Evolutionary conservation across 2,113 vertebrate genomes (phyloP).

Genomic region (Rhagologus leucostigma): DNA sequence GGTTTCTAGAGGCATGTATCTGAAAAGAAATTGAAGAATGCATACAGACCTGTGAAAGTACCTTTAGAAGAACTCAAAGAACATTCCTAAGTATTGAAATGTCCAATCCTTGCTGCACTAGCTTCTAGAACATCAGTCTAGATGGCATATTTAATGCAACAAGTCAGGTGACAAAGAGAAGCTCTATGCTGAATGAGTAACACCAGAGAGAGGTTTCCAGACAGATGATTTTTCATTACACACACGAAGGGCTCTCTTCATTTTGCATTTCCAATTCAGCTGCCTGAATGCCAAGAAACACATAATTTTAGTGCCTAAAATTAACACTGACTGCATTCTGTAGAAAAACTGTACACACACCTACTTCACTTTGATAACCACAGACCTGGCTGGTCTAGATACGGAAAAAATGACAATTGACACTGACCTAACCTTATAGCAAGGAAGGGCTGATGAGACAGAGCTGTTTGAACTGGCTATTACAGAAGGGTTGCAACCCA

Average conservation of each 20-base stretch:
- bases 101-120: neutral
- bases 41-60: neutral
- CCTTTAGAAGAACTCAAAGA: neutral
- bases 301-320: neutral
- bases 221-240: neutral
- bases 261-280: neutral
- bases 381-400: neutral
- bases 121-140: neutral
- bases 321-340: neutral
- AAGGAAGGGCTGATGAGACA: neutral
- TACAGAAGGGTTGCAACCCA: neutral
- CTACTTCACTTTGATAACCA: neutral
- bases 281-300: neutral
- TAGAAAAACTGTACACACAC: neutral
- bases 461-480: neutral
- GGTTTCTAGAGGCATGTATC: neutral
- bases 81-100: neutral
- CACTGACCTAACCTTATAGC: neutral
- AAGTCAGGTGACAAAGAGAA: neutral
- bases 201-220: neutral
- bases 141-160: neutral
- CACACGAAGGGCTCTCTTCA: neutral
- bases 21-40: neutral
- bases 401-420: accelerated
- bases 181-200: neutral